Evolutionary conservation across 1,140 invertebrate species (phyloP), one percentile per base, ranked within the genome.

Genomic region (Arion vulgaris): DNA sequence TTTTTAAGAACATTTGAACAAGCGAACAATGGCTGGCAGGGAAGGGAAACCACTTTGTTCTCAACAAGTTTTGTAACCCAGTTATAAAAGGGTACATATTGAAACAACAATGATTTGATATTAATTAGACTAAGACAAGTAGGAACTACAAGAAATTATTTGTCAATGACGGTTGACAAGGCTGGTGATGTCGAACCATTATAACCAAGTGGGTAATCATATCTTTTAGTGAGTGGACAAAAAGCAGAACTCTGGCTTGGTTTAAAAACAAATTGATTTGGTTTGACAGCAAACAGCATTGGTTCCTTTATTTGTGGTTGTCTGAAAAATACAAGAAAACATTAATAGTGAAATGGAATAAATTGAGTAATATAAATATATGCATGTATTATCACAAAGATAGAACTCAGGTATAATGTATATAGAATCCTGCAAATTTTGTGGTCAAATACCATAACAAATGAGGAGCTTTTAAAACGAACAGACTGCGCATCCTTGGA

Each of bases 231-330:
- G 83, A 96, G 93, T 85, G 95, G 95, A 91, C 96, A 94, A 93
- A 97, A 97, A 83, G 96, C 96, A 66, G 96, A 96, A 83, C 95
- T 95, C 83, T 95, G 94, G 89, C 96, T 96, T 79, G 95, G 95
- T 88, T 95, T 95, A 88, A 97, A 93, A 86, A 96, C 95, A 93
- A 96, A 96, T 90, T 95, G 94, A 88, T 93, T 94, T 72, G 95
- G 95, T 88, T 95, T 95, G 84, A 93, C 86, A 92, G 90, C 85
- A 75, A 87, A 89, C 38, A 89, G 53, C 72, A 88, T 84, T 57
- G 86, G 86, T 79, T 88, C 87, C 78, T 90, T 90, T 57, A 88
- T 87, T 26, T 82, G 84, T 53, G 89, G 87, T 92, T 85, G 93
- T 92, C 90, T 90, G 82, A 38, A 5, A 32, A n/a, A 19, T 17